Evolutionary conservation across 2,888 invertebrate genomes (phyloP).

Genomic region (Ceratothoa steindachneri): DNA sequence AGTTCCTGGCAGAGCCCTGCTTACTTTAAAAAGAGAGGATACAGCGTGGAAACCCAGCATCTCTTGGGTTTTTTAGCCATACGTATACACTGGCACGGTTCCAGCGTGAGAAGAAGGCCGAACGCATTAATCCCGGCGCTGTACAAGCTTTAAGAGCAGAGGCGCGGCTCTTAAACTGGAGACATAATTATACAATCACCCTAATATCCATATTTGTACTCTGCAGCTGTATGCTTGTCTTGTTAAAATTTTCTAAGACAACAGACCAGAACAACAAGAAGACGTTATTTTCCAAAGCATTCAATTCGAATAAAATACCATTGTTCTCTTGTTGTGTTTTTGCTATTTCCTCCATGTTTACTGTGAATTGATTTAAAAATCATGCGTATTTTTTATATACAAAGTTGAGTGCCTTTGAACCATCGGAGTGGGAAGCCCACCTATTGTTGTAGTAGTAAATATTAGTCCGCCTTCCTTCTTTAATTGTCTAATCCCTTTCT

Average conservation of each 20-base stretch:
- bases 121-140: too few relatives aligned
- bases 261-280: background rate
- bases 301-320: background rate
- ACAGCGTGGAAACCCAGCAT: too few relatives aligned
- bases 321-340: background rate
- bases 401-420: background rate
- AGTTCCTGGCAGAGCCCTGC: too few relatives aligned
- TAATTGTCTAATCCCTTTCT: too few relatives aligned
- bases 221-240: background rate
- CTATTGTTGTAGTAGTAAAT: too few relatives aligned
- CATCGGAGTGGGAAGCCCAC: constrained; percentile 15
- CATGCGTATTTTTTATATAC: background rate
- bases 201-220: too few relatives aligned
- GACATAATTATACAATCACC: background rate
- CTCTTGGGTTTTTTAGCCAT: too few relatives aligned
- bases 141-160: too few relatives aligned
- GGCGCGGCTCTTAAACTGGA: background rate
- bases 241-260: background rate
- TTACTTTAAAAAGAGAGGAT: too few relatives aligned
- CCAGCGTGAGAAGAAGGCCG: too few relatives aligned
- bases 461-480: too few relatives aligned
- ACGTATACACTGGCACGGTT: too few relatives aligned
- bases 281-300: background rate
- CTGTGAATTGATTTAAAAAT: background rate
- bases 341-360: background rate